Base-by-base conservation (phyloP, 2,113 vertebrate species). In the Conger conger region DNA sequence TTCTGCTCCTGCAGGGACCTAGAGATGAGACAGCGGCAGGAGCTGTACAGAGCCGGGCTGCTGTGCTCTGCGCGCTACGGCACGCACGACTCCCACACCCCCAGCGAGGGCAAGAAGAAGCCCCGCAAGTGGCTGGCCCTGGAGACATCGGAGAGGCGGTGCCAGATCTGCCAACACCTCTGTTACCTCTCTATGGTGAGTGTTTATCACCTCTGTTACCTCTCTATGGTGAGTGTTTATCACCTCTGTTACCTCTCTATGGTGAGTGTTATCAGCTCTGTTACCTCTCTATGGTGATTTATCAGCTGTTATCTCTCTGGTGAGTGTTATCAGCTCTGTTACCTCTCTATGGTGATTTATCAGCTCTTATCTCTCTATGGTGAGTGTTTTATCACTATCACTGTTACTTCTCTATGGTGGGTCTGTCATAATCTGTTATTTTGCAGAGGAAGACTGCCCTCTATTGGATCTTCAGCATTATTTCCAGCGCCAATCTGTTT, bases 171-270 rank as follows among this genome's bases (percentile, higher is more conserved):
- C 92, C 96, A 96, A 91, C 96, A 97, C 90, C 89, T 97, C 80
- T 97, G 97, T 91, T 97, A 97, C 83, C 94, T 97, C 50, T 97
- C 97, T 83, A 97, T 97, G 97, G 97, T 97, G 90, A 92, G 95
- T 89, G n/a, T 16, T 4, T 36, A 20, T 23, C 57, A 63, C 57
- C 18, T 57, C 27, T 63, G 18, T 63, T 63, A 27, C 20, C 57
- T 27, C 57, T 63, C 57, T 63, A 63, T 63, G 57, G 18, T 27
- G 57, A 63, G 18, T 63, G 20, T 63, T 8, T 23, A 20, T 6
- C 23, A 63, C 57, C 57, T 57, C 15, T 63, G 23, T 27, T 63
- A 27, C 57, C 20, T 63, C 57, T 63, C 57, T 63, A 63, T 63
- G 57, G 20, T 27, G 57, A 23, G 57, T 27, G 3, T 63, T 3